Conservation (phyloP, 2,113 vertebrate species). For the Pongo pygmaeus region DNA sequence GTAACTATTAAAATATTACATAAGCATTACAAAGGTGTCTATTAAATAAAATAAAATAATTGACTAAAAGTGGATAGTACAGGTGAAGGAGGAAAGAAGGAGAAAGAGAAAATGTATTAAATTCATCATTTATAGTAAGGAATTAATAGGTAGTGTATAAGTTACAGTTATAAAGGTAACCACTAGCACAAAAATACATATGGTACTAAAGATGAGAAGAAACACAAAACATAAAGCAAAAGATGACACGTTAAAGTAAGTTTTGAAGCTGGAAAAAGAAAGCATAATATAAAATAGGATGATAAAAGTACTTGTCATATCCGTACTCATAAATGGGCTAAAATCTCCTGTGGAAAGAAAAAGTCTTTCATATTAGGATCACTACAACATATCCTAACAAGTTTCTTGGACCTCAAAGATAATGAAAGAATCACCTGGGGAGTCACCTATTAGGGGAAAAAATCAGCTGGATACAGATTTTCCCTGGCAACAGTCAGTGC, state of each 20-base stretch:
- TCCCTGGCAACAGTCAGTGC: neutral
- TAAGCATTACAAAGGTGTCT: neutral
- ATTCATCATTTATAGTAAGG: neutral
- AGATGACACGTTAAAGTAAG: neutral
- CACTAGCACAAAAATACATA: neutral
- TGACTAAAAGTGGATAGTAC: neutral
- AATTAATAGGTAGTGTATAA: neutral
- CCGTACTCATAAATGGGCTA: neutral
- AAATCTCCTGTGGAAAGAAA: neutral
- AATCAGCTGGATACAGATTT: neutral
- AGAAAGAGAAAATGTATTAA: neutral
- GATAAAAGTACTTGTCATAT: neutral
- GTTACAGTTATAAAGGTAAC: neutral
- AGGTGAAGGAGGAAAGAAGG: neutral
- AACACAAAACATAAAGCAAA: conserved; percentile 6
- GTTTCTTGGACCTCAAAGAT: conserved; percentile 2
- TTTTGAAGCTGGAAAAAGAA: conserved; percentile 27
- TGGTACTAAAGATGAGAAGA: neutral
- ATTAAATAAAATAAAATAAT: neutral
- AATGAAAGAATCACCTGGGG: neutral
- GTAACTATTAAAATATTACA: neutral
- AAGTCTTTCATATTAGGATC: neutral
- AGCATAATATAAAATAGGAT: neutral
- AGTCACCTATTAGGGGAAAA: neutral
- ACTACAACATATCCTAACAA: neutral